Evolutionary conservation across 2,888 invertebrate genomes (phyloP), one percentile per base, ranked within the genome.

Genomic region (Drosophila monieri): DNA sequence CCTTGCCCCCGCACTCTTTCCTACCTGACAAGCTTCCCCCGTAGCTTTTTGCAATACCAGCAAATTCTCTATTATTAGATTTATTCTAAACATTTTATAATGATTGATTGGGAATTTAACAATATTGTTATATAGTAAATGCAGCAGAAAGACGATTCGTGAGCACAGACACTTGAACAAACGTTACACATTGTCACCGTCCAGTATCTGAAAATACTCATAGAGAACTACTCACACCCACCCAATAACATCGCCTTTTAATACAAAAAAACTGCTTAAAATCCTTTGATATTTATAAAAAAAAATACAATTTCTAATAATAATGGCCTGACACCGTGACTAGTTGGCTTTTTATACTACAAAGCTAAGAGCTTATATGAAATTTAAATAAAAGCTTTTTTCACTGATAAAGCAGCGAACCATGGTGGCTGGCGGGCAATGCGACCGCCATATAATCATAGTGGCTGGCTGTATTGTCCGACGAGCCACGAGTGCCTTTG

Each of bases 381-480:
- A 15, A 47, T 47, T 27, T 27, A 47, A 39, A 60, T 39, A 52
- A 46, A 51, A 54, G 6, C 48, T 25, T 59, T 56, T 47, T 52
- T 43, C 52, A 62, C 49, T 60, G 35, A 65, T 59, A 70, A 59
- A 57, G 51, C 52, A 70, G 60, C 57, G 55, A 72, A 14, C 30
- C 59, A 52, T 70, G 68, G 56, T 58, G 39, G 39, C 14, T 4
- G 14, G 39, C 39, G 39, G 39, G 39, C 39, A 41, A 18, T 41
- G 18, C 10, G 39, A 41, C 39, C 39, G 39, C 65, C 55, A 64
- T 69, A 70, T 71, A 73, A 69, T 55, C 69, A 70, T 15, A 73
- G 78, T 70, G 72, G 65, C 73, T 41, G 39, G 39, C 39, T 66
- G 56, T 59, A 77, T 72, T 37, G 51, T 51, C 37, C 61, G 25